Conservation (phyloP, 1,140 invertebrate species). For the Kradibia gibbosae region DNA sequence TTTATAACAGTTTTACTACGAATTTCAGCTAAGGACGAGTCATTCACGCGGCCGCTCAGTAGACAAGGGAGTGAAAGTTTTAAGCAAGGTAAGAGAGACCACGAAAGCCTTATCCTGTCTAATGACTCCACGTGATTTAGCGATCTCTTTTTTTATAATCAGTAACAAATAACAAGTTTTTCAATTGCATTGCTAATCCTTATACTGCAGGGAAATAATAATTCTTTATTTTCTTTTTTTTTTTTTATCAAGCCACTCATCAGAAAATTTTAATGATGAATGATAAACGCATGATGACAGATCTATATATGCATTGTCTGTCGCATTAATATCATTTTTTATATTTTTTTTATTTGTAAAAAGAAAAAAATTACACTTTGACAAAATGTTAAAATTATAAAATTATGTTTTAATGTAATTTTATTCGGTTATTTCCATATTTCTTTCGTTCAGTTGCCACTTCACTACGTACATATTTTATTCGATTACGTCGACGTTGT, state of each 20-base stretch:
- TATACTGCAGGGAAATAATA: slow-evolving; percentile 51
- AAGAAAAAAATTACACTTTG: slow-evolving; percentile 1
- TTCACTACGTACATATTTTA: background rate
- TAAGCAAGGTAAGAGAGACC: slow-evolving; percentile 69
- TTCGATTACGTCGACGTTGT: background rate
- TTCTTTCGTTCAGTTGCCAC: background rate
- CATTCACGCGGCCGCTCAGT: slow-evolving; percentile 69
- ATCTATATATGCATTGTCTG: slow-evolving; percentile 13
- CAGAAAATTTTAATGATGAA: background rate
- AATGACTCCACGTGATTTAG: slow-evolving; percentile 58
- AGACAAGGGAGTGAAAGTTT: slow-evolving; percentile 71
- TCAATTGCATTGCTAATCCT: slow-evolving; percentile 61
- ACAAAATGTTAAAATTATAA: background rate
- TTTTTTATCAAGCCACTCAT: background rate
- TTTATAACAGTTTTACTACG: background rate
- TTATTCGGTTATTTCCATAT: background rate
- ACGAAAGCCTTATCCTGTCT: slow-evolving; percentile 53
- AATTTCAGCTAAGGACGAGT: slow-evolving; percentile 67
- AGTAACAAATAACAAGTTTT: slow-evolving; percentile 61
- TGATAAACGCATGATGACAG: slow-evolving; percentile 20
- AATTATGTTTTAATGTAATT: background rate
- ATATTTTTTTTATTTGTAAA: background rate
- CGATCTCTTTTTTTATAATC: slow-evolving; percentile 60
- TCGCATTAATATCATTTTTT: slow-evolving; percentile 9
- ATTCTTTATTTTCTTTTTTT: too few relatives aligned